Evolutionary conservation across 2,888 invertebrate genomes (phyloP), one percentile per base, ranked within the genome.

Genomic region (Miltochrista miniata): DNA sequence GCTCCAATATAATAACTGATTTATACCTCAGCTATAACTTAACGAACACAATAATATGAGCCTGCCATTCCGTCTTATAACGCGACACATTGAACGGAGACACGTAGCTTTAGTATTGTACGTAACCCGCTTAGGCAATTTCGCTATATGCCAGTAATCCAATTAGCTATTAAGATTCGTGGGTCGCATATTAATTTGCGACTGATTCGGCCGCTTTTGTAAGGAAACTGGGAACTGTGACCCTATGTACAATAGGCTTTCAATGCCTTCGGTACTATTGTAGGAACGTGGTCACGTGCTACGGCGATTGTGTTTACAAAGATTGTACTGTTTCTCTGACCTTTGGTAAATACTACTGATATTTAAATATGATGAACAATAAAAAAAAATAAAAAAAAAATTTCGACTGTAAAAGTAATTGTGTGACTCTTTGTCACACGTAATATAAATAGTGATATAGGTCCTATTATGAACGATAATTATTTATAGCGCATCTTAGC

Each of bases 121-220:
- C 81, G 86, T 87, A 87, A 87, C 87, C 79, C 72, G 79, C 85
- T 90, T 89, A 85, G 83, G 87, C 90, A 85, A 90, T 90, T 89
- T 90, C 78, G 80, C 83, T 88, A 90, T 90, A 90, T 88, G 88
- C 82, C 81, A 86, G 80, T 90, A 89, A 91, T 90, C 90, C 90
- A 91, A 91, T 91, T 90, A 91, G 89, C 89, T 90, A 90, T 91
- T 90, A 90, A 87, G 90, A 87, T 87, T 81, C 90, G 90, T 90
- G 91, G 79, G 71, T 79, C 79, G 90, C 89, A 91, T 91, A 91
- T 89, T 87, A 91, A 91, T 90, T 84, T 75, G 66, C 68, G 76
- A 70, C 78, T 79, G 82, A 83, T 80, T 79, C 74, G 71, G 68
- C 68, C 79, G 76, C 74, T 83, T 24, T 82, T 85, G 82, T 84